phyloP scores from a whole-genome alignment of 2,797 vertebrate genomes.

The Crypturellus tataupa region DNA sequence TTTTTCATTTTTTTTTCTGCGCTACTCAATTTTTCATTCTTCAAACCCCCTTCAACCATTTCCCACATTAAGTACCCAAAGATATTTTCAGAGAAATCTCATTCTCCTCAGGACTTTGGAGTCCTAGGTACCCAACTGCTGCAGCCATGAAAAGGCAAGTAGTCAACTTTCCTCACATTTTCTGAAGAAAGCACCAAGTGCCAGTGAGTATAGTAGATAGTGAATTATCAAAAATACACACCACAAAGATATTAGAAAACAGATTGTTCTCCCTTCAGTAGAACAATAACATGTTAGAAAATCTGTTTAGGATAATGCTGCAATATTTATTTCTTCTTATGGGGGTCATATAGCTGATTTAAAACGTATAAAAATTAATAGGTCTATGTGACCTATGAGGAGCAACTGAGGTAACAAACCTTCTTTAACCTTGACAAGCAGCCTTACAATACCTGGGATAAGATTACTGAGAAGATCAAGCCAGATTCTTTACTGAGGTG shows the following conservation, averaged over 20 bases:
- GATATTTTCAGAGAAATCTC: not conserved
- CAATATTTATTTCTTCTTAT: not conserved
- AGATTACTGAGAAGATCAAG: not conserved
- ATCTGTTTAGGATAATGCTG: not conserved
- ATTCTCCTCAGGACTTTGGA: not conserved
- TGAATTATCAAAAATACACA: not conserved
- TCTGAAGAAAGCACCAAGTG: not conserved
- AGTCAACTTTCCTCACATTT: not conserved
- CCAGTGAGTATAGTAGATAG: not conserved
- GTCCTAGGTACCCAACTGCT: not conserved
- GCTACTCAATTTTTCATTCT: not conserved
- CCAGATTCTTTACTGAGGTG: not conserved
- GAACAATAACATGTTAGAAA: not conserved
- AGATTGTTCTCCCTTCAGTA: not conserved
- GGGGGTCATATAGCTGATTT: not conserved
- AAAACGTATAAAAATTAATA: not conserved
- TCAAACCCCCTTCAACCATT: not conserved
- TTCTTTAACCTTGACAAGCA: not conserved
- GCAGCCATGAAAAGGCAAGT: not conserved
- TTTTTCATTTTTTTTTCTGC: not conserved
- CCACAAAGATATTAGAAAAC: not conserved
- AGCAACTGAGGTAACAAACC: fast-evolving
- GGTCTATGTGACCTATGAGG: not conserved
- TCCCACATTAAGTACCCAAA: not conserved
- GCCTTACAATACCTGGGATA: fast-evolving